Evolutionary conservation across 37 sponge, comb jelly and placozoan species (phyloP).

Genomic region (Cliona cf. orientalis): DNA sequence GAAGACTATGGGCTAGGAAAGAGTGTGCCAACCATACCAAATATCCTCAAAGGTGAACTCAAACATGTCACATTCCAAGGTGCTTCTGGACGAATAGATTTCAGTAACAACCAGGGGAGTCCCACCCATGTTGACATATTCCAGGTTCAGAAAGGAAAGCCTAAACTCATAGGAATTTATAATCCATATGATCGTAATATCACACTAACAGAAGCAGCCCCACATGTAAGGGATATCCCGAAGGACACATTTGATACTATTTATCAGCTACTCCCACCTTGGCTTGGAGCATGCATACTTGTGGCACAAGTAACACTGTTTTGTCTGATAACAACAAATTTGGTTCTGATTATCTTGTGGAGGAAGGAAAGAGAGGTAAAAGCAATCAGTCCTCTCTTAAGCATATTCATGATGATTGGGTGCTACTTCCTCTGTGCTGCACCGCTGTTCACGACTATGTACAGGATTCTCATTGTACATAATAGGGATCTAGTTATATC

Average conservation of each 20-base stretch:
- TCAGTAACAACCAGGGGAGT: not conserved
- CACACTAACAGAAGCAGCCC: not conserved
- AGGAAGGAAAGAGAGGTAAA: slow-evolving; percentile 34
- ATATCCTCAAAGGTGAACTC: not conserved
- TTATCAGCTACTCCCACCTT: not conserved
- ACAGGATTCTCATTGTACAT: too few species aligned
- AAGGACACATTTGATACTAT: slow-evolving; percentile 18
- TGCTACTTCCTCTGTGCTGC: slow-evolving; percentile 19
- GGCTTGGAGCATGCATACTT: not conserved
- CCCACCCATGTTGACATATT: slow-evolving; percentile 2
- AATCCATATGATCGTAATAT: not conserved
- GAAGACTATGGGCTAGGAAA: too few species aligned
- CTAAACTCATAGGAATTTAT: slow-evolving; percentile 6
- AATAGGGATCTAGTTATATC: too few species aligned
- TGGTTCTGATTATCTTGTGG: slow-evolving; percentile 7
- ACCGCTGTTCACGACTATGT: too few species aligned
- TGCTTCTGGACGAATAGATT: slow-evolving; percentile 3
- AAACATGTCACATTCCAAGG: slow-evolving; percentile 21
- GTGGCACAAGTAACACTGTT: not conserved
- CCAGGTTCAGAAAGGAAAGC: slow-evolving; percentile 17
- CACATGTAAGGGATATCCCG: slow-evolving; percentile 9
- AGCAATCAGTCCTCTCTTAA: slow-evolving; percentile 35
- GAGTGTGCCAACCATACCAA: too few species aligned
- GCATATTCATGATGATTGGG: slow-evolving; percentile 30
- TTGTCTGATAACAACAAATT: slow-evolving; percentile 5